Conservation (phyloP, 2,888 invertebrate species). For the Apodemia zela region DNA sequence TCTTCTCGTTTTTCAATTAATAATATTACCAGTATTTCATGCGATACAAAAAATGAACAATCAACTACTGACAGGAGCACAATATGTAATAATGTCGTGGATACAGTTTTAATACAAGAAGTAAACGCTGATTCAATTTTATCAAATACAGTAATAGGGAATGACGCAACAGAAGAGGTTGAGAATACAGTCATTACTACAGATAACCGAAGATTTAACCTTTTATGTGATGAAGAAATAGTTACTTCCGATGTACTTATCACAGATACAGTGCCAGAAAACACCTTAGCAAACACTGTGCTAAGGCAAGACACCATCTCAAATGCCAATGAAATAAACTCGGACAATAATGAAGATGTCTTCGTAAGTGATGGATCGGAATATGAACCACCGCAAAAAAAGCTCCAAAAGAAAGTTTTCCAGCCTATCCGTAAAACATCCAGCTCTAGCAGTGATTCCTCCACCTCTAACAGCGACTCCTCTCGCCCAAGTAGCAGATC, state of each 20-base stretch:
- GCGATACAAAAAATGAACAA: constrained; percentile 7
- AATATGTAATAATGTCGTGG: constrained; percentile 23
- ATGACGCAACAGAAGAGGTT: constrained; percentile 5
- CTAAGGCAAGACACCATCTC: constrained; percentile 22
- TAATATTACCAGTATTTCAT: too few species aligned
- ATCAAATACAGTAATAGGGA: constrained; percentile 18
- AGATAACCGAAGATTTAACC: constrained; percentile 25
- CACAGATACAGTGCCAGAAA: constrained; percentile 21
- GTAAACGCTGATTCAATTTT: constrained; percentile 23
- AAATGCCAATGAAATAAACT: constrained; percentile 14
- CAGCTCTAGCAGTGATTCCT: too few species aligned
- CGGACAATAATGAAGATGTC: constrained; percentile 21
- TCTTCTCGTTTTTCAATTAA: constrained; percentile 17
- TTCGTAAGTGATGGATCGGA: too few species aligned
- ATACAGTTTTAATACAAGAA: constrained; percentile 23
- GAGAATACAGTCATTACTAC: constrained; percentile 22
- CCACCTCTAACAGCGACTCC: too few species aligned
- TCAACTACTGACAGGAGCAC: constrained; percentile 24
- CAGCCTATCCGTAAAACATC: constrained; percentile 3
- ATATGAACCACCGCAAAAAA: constrained; percentile 24
- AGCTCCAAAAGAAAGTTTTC: constrained; percentile 23
- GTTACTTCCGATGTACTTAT: background rate
- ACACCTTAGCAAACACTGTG: constrained; percentile 21
- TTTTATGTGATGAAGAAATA: constrained; percentile 15
- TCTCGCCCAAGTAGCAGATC: too few species aligned